phyloP scores from a whole-genome alignment of 2,888 invertebrate genomes.

The Meandrusa payeni region DNA sequence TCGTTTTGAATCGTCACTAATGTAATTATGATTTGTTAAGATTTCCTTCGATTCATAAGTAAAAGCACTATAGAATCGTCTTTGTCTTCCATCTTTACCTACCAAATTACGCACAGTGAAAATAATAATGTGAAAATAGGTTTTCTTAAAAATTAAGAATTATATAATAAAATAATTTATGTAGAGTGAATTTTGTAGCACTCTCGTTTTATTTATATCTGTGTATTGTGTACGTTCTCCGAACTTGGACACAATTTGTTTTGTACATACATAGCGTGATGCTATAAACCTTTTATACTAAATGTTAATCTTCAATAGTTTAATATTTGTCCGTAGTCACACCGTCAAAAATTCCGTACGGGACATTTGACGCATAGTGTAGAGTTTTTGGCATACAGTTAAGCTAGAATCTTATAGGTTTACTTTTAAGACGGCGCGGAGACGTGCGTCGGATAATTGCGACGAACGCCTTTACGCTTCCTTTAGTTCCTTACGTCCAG shows the following conservation, averaged over 20 bases:
- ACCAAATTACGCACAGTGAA: slow-evolving; percentile 7
- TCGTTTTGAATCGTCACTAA: slow-evolving; percentile 4
- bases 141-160: background rate
- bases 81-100: slow-evolving; percentile 19
- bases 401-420: slow-evolving; percentile 35
- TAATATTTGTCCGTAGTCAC: slow-evolving; percentile 16
- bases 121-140: background rate
- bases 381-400: slow-evolving; percentile 12
- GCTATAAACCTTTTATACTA: slow-evolving; percentile 10
- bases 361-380: slow-evolving; percentile 22
- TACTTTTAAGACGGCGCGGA: slow-evolving; percentile 48
- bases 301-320: slow-evolving; percentile 17
- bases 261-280: slow-evolving; percentile 13
- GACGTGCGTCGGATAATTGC: slow-evolving; percentile 49
- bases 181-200: background rate
- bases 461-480: slow-evolving; percentile 59
- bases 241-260: background rate
- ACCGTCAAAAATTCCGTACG: slow-evolving; percentile 35
- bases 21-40: slow-evolving; percentile 8
- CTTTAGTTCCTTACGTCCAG: slow-evolving; percentile 68
- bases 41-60: background rate
- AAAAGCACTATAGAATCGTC: slow-evolving; percentile 7
- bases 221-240: no score
- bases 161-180: no score
- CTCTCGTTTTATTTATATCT: background rate